These are phyloP conservation scores for Camelus dromedarius DNA, from an alignment of 2,113 vertebrate species.

Conservation along the genomic window DNA sequence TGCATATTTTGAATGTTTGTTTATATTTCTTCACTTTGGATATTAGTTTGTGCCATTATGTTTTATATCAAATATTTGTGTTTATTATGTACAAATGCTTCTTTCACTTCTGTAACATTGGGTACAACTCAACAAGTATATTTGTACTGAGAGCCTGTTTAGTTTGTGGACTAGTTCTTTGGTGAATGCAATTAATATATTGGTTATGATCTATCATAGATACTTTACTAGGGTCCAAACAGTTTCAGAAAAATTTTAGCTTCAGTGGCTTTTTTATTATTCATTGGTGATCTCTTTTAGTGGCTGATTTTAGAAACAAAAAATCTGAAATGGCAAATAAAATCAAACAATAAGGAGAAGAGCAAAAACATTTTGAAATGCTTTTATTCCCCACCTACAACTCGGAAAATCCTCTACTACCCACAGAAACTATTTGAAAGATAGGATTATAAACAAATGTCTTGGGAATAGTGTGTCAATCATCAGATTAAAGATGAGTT, in stretches of 20 bases:
- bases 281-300: constrained; percentile 1
- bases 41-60: not conserved
- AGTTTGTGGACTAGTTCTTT: constrained; percentile 32
- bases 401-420: not conserved
- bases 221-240: constrained; percentile 42
- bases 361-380: constrained; percentile 26
- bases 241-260: constrained; percentile 38
- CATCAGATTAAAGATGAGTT: not conserved
- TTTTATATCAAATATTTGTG: constrained; percentile 54
- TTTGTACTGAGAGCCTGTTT: not conserved
- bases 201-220: constrained; percentile 12
- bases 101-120: not conserved
- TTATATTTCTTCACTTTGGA: constrained; percentile 52
- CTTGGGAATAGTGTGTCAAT: not conserved
- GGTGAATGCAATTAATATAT: constrained; percentile 13
- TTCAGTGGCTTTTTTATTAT: not conserved
- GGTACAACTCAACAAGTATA: not conserved
- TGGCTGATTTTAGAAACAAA: constrained; percentile 25
- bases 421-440: not conserved
- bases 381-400: not conserved
- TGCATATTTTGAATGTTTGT: not conserved
- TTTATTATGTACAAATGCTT: constrained; percentile 9
- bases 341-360: constrained; percentile 27
- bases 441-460: constrained; percentile 5
- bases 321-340: constrained; percentile 38